Evolutionary conservation across 2,113 vertebrate species (phyloP), one percentile per base, ranked within the genome.

Genomic region (Athene cunicularia): DNA sequence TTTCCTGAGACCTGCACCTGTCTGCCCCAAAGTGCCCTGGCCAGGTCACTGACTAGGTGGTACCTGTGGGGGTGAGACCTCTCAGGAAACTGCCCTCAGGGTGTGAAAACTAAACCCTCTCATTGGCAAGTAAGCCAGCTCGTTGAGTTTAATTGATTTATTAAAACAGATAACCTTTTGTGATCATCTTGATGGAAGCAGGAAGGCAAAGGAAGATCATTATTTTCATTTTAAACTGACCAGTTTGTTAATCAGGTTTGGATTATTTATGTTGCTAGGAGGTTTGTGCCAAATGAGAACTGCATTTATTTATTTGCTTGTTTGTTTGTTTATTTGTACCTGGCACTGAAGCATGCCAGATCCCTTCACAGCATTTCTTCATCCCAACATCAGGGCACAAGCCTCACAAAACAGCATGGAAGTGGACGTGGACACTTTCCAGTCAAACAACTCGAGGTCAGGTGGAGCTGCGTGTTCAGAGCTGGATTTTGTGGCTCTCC

Each of bases 191-290:
- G 95, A 81, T 80, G 74, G 81, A 53, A 96, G 91, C 80, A 94
- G 80, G 84, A 93, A 95, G 66, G 89, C 79, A 93, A 86, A 76
- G 72, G 64, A 93, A 87, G 72, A 83, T 72, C 80, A 93, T 93
- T 80, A 62, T 76, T 94, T 96, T 92, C 19, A 86, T 96, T 95
- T 96, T 81, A 82, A 88, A 86, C 62, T 95, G 96, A 89, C 91
- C 87, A 49, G 73, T 88, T 87, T 62, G 58, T 90, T 97, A 88
- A 97, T 95, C 77, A 83, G 66, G 81, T 92, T 95, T 88, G 53
- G 92, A 75, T 92, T 89, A 94, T 96, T 93, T 97, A 80, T 89
- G 63, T 71, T 90, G 79, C 81, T 88, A 71, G 74, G 91, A 96
- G 58, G 68, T 82, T 90, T 70, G 33, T 88, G 73, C 85, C 82